A percentile compares a stretch with the other conserved stretches of the same genome.
Conservation (phyloP, 2,113 vertebrate genomes). For the Corydoras sp. region DNA sequence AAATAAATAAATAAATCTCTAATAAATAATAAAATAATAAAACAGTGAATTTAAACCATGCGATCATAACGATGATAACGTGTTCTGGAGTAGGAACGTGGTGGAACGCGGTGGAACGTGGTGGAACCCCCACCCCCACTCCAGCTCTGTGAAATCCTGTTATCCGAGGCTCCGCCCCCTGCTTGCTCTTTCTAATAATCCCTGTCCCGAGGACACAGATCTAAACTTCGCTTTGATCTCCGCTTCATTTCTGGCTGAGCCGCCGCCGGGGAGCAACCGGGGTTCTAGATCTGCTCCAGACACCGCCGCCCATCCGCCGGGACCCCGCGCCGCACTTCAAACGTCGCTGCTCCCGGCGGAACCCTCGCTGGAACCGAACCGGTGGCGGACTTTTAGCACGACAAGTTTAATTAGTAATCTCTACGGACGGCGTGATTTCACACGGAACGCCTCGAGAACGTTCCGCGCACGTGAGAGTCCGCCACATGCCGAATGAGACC, state of each 20-base stretch:
- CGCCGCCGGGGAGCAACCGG: slow-evolving; percentile 44
- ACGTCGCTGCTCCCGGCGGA: not conserved
- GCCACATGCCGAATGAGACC: too few species aligned
- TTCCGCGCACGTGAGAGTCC: too few species aligned
- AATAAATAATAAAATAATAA: too few species aligned
- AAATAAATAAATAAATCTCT: too few species aligned
- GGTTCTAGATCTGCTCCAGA: not conserved
- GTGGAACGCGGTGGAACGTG: too few species aligned
- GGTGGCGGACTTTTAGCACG: not conserved
- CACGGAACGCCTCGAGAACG: too few species aligned
- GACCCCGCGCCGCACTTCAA: not conserved
- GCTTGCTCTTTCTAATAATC: slow-evolving; percentile 65
- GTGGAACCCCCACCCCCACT: not conserved
- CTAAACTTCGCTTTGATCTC: slow-evolving; percentile 79
- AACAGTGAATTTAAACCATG: too few species aligned
- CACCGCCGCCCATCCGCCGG: not conserved
- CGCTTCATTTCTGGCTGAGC: slow-evolving; percentile 69
- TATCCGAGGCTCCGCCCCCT: slow-evolving; percentile 34
- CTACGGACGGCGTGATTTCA: too few species aligned
- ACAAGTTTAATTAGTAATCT: too few species aligned
- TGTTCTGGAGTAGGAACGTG: not conserved
- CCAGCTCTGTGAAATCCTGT: slow-evolving; percentile 38
- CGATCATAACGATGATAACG: not conserved
- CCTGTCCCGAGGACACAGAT: slow-evolving; percentile 67
- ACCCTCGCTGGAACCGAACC: not conserved